phyloP scores from a whole-genome alignment of 2,888 invertebrate genomes.

The Macrophya annulata region DNA sequence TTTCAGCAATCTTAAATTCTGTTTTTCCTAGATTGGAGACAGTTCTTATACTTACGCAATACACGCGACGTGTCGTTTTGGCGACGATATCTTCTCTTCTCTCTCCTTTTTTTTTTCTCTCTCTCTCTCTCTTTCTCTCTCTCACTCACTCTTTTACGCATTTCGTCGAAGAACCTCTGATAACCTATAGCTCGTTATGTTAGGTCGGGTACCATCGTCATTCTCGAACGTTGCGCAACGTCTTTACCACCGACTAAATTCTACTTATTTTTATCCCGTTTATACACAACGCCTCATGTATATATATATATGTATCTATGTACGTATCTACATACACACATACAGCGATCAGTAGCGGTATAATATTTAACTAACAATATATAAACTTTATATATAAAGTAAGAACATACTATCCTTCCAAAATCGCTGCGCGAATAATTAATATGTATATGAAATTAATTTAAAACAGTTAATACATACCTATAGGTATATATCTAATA shows the following conservation, averaged over 20 bases:
- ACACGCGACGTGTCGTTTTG: constrained; percentile 27
- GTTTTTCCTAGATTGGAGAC: neutral
- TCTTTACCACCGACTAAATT: constrained; percentile 40
- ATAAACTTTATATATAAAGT: neutral
- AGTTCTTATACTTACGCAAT: neutral
- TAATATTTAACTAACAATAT: neutral
- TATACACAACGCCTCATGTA: constrained; percentile 44
- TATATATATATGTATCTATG: neutral
- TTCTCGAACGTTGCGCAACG: constrained; percentile 43
- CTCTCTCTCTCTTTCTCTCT: neutral
- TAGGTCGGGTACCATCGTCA: constrained; percentile 51
- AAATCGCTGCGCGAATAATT: neutral
- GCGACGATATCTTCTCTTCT: constrained; percentile 34
- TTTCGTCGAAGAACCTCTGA: constrained; percentile 50
- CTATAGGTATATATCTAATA: neutral
- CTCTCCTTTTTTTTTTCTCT: neutral
- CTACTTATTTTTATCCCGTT: constrained; percentile 40
- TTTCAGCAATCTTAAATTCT: neutral
- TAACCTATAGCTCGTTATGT: constrained; percentile 53
- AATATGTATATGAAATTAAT: neutral
- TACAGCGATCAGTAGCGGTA: neutral
- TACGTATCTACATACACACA: neutral
- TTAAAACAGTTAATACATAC: too few species aligned
- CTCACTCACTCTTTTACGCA: constrained; percentile 27
- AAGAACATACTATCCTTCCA: neutral